Evolutionary conservation across 2,797 vertebrate species (phyloP), one percentile per base, ranked within the genome.

Genomic region (Enoplosus armatus): DNA sequence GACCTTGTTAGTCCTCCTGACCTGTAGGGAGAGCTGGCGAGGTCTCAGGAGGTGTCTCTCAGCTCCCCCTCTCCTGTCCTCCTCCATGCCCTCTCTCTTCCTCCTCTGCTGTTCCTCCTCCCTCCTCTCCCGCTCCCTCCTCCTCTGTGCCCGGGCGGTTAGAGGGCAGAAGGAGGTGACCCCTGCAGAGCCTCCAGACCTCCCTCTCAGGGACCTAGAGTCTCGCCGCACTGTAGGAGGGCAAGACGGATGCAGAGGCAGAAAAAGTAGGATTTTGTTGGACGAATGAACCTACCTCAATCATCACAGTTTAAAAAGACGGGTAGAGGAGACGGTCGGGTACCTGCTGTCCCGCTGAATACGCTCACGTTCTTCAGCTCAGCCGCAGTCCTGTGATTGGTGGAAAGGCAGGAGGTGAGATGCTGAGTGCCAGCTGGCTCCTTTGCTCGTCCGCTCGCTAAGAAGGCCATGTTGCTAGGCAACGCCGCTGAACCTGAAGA

Each of bases 391-490:
- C 64, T 80, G 27, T 84, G 80, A 80, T 60, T 77, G 68, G 70
- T 80, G 56, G 84, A 80, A 54, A 80, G 75, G 66, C 62, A 37
- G 60, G 88, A 85, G 63, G 78, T 62, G 4, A 60, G 47, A 62
- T 12, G 72, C 37, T 37, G 63, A 61, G 37, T 0, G 12, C 56
- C 59, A 53, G 41, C n/a, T n/a, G 54, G 35, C 50, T 75, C 62
- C 67, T 97, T 96, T 41, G 96, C 95, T 93, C 93, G 96, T 93
- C 95, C 96, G 78, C 94, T 97, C 85, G 96, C 95, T 33, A 98
- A 96, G 91, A 97, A 98, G 1, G 96, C 90, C 96, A 98, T 98
- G 95, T 93, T 98, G 94, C 95, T 97, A 82, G 98, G 97, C 91
- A 98, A 95, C 16, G 97, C 98, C 79, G 96, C 92, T 87, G 98